Base-by-base conservation (phyloP, 2,888 invertebrate species). In the Leptinotarsa peninsularis region DNA sequence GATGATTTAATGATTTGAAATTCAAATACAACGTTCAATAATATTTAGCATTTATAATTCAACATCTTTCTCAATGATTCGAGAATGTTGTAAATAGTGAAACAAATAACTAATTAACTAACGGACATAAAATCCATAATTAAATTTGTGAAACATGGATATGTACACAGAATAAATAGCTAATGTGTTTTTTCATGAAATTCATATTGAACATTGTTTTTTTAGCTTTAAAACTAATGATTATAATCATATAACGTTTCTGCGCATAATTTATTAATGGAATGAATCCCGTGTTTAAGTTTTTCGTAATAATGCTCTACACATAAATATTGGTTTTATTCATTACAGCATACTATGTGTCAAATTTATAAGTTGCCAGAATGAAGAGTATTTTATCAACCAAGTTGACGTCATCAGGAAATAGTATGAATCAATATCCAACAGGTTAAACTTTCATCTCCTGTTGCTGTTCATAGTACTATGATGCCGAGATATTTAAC, bases 81-180 rank as follows among this genome's bases (percentile, higher is more conserved):
- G 4, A 63, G 63, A n/a, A 27, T 60, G 27, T 60, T 63, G 27
- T 43, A 3, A 63, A 7, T 33, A 63, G n/a, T 63, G 33, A 4
- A 63, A 63, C 10, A 63, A 63, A 63, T 43, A 63, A 63, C 27
- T n/a, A 43, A 63, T 63, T 63, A 63, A 63, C 63, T 63, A 4
- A 43, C n/a, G 17, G 10, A 43, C 17, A n/a, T 4, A n/a, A 27
- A 17, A 2, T 1, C 27, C 17, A 43, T 5, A n/a, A 4, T 14
- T 21, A 1, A 58, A 23, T 18, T 14, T 58, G 23, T 58, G 14
- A 63, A 27, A 63, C 17, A 63, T 27, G n/a, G 27, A 17, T 33
- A 63, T 17, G 7, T 17, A 63, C 13, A 58, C 13, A 33, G 63
- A 27, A 33, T 33, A n/a, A 63, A 33, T 27, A 33, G 1, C 15